These are phyloP conservation scores for Poliocrania exsul DNA, from an alignment of 2,797 vertebrate genomes.

Conservation along the genomic window DNA sequence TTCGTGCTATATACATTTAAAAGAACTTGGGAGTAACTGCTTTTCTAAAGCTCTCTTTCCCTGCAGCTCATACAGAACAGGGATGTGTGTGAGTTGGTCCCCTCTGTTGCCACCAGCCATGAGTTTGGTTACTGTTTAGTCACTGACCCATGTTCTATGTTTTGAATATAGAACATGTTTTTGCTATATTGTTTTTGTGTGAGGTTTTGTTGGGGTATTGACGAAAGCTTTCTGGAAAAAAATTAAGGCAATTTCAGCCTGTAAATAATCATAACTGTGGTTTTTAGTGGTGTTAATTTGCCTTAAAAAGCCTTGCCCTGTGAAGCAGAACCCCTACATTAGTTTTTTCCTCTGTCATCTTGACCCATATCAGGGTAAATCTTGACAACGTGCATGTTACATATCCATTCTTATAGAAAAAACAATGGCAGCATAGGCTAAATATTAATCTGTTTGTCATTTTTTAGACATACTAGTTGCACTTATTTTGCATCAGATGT, in stretches of 20 bases:
- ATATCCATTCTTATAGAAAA: background rate
- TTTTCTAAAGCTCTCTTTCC: background rate
- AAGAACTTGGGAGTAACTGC: background rate
- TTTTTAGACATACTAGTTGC: background rate
- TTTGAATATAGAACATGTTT: background rate
- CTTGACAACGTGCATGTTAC: background rate
- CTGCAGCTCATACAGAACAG: background rate
- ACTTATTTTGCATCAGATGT: background rate
- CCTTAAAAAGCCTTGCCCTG: background rate
- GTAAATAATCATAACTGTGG: background rate
- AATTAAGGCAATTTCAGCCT: background rate
- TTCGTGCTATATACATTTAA: background rate
- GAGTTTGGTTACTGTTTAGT: background rate
- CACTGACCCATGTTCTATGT: background rate
- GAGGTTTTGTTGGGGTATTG: background rate
- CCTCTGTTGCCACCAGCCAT: background rate
- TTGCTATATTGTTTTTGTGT: background rate
- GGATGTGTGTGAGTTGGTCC: background rate
- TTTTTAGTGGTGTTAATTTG: background rate
- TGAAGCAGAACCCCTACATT: background rate
- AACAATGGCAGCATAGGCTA: background rate
- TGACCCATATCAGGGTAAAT: background rate
- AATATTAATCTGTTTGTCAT: background rate
- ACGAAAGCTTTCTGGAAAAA: background rate
- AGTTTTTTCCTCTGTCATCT: background rate